Base-by-base conservation (phyloP, 2,113 vertebrate genomes). In the Pica pica region DNA sequence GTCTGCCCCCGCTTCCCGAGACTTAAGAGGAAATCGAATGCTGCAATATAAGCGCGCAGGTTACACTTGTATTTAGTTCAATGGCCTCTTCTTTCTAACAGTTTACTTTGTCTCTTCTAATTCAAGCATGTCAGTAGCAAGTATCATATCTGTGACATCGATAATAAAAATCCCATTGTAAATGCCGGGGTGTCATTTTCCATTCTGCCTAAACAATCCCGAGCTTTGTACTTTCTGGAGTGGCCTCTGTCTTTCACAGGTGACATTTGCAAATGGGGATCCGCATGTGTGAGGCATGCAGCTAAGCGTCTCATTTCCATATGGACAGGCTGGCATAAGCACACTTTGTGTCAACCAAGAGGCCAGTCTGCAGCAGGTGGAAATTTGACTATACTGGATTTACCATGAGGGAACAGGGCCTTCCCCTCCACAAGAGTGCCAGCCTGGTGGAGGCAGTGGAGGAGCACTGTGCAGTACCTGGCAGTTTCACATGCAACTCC, bases 31-130 rank as follows among this genome's bases (percentile, higher is more conserved):
- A 97, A 94, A 97, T 79, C 1, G 2, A 93, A 95, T 60, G 95
- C 96, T 82, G 95, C 95, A 96, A 94, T 60, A 95, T 89, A 96
- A 96, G 96, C 93, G 75, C 4, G 41, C 1, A 26, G 69, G 95
- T 91, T 95, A 91, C 93, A 93, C 91, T 95, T 95, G 87, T 91
- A 60, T 95, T 94, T 95, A 68, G 91, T 84, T 97, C 95, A 91
- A 60, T 84, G 96, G 89, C 94, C 83, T 95, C 95, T 84, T 79
- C 94, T 96, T 94, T 95, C 91, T 87, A 91, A 96, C 93, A 96
- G 95, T 95, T 97, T 95, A 96, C 96, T 96, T 97, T 97, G 96
- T 97, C 95, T 97, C 95, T 96, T 94, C 95, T 94, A 97, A 97
- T 97, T 97, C 95, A 97, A 97, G 95, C 96, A 97, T 96, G 96